phyloP scores from a whole-genome alignment of 2,888 invertebrate genomes.

The Synanthedon myopaeformis region DNA sequence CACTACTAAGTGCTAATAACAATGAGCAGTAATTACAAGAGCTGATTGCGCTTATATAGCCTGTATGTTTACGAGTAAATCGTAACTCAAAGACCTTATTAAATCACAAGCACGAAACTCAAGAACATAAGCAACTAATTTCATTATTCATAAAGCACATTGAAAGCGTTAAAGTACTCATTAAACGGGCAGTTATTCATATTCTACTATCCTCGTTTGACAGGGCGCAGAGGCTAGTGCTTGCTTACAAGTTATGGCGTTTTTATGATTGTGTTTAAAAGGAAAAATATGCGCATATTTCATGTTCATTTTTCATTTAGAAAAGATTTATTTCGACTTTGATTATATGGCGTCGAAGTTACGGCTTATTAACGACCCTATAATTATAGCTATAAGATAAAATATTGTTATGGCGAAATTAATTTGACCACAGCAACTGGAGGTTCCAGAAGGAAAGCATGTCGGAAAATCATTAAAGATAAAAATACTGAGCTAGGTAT shows the following conservation, averaged over 20 bases:
- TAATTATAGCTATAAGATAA: constrained; percentile 55
- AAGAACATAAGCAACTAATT: constrained; percentile 65
- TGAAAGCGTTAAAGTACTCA: constrained; percentile 67
- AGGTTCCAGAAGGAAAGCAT: constrained; percentile 1
- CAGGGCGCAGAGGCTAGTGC: constrained; percentile 49
- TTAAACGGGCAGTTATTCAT: constrained; percentile 61
- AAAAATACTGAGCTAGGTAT: too few species aligned
- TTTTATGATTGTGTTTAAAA: constrained; percentile 60
- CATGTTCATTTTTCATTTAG: constrained; percentile 60
- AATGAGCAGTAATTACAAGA: constrained; percentile 16
- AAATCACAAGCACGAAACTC: constrained; percentile 54
- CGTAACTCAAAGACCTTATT: constrained; percentile 55
- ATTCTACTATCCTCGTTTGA: constrained; percentile 59
- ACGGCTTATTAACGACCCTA: constrained; percentile 53
- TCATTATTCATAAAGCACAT: constrained; percentile 70
- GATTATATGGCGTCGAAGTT: constrained; percentile 60
- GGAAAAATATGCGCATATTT: constrained; percentile 55
- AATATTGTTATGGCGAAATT: constrained; percentile 27
- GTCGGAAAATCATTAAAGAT: too few species aligned
- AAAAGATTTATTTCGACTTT: constrained; percentile 57
- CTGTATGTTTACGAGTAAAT: constrained; percentile 36
- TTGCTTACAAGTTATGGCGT: constrained; percentile 54
- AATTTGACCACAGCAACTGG: constrained; percentile 1
- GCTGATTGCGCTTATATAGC: constrained; percentile 29
- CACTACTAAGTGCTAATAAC: background rate